Evolutionary conservation across 2,797 vertebrate genomes (phyloP), one percentile per base, ranked within the genome.

Genomic region (Crocidura indochinensis): DNA sequence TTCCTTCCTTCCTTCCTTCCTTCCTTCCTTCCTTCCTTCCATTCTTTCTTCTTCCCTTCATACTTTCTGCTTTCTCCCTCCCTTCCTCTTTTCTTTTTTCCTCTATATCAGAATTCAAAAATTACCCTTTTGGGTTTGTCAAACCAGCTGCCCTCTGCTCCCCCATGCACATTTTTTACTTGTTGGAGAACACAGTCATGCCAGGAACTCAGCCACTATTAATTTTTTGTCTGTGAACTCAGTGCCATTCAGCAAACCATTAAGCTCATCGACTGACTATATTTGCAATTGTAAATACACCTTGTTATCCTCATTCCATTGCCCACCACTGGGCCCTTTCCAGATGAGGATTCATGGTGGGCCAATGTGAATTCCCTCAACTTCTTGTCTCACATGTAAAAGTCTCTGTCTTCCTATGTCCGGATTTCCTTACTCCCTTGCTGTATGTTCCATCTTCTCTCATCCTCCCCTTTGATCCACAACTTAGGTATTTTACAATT

Each of bases 161-260:
- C 73, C 78, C 29, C 51, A 49, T 26, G n/a, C 6, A 68, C n/a
- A 10, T 38, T 67, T 67, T 24, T 51, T 72, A 11, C 8, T n/a
- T 53, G 65, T 60, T 79, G 64, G 71, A 64, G 74, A 90, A 53
- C 17, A 7, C 47, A 53, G 24, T 64, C 85, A 68, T 27, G 56
- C 27, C 69, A 47, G 84, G 67, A 31, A 93, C 31, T 44, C 56
- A 60, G 19, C 14, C 53, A 49, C 6, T 82, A 14, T 1, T 51
- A 47, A 51, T 82, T 93, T n/a, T 72, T n/a, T 62, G 15, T 88
- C 27, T 31, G 22, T 67, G 68, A 65, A 19, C 14, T 84, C 73
- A 29, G 65, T 15, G 64, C 14, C 67, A 15, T 24, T 76, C 31
- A 65, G 14, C 60, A 65, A 81, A 46, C 38, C 46, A 64, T 38